Evolutionary conservation across 1,140 invertebrate species (phyloP), one percentile per base, ranked within the genome.

Genomic region (Philotrypesis tridentata): DNA sequence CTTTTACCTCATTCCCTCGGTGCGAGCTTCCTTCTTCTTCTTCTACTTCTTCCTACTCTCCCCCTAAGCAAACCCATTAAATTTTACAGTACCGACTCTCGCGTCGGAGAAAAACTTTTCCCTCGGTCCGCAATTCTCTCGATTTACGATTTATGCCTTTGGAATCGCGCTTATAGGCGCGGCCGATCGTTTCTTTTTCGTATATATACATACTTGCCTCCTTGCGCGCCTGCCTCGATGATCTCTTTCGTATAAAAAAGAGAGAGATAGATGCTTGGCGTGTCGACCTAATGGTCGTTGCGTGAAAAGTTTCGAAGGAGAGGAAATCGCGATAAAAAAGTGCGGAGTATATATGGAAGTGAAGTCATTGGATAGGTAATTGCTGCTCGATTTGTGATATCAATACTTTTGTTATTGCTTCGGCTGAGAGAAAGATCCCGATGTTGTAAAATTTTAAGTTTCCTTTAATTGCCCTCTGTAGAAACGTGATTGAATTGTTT

Each of bases 141-240:
- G 73, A 81, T 81, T 82, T 72, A 72, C 80, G 27, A 63, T 82
- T 82, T 60, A 55, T 55, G n/a, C 31, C 48, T 3, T 14, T 55
- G 7, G 48, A n/a, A 55, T 21, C 73, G 80, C 37, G 29, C 67
- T 21, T 31, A 31, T 5, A 8, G 31, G 3, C 2, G 37, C n/a
- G 12, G 33, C 5, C 25, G 29, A 48, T 48, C 33, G 2, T 48
- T 73, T 73, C 9, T 48, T 31, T 43, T 8, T 23, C 0, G 63
- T 23, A n/a, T n/a, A n/a, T n/a, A n/a, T n/a, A n/a, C n/a, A n/a
- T n/a, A n/a, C n/a, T 65, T 7, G 7, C 21, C 9, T 65, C 9
- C n/a, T 65, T 17, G 61, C 23, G 25, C 61, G 9, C 61, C 23
- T 11, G 29, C 25, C 61, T 71, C 71, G 71, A 79, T n/a, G 48